These are phyloP conservation scores for Sinotaia quadrata DNA, from an alignment of 2,888 invertebrate genomes.

Conservation along the genomic window DNA sequence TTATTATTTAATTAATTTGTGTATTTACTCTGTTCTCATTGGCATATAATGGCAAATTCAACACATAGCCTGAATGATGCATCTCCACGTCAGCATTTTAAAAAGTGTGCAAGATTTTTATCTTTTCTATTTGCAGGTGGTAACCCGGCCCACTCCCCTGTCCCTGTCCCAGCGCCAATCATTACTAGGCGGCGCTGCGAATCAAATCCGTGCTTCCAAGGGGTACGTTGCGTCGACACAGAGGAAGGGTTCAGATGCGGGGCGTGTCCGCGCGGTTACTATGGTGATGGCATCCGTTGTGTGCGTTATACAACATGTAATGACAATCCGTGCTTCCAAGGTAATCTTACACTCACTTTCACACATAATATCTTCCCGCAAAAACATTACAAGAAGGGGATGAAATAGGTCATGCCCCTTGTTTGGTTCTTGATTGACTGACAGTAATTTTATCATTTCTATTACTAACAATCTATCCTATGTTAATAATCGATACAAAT, in stretches of 20 bases:
- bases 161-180: neutral
- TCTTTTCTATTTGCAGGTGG: neutral
- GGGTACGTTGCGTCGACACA: conserved; percentile 65
- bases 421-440: too few relatives aligned
- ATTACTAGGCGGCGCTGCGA: conserved; percentile 74
- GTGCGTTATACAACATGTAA: conserved; percentile 53
- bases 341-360: too few relatives aligned
- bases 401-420: too few relatives aligned
- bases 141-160: neutral
- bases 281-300: conserved; percentile 84
- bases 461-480: too few relatives aligned
- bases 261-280: conserved; percentile 82
- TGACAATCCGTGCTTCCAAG: conserved; percentile 65
- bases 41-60: neutral
- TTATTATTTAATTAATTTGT: too few relatives aligned
- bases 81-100: neutral
- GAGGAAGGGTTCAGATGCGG: conserved; percentile 73
- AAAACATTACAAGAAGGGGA: too few relatives aligned
- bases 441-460: too few relatives aligned
- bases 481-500: too few relatives aligned
- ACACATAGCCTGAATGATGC: too few relatives aligned
- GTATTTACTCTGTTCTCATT: conserved; percentile 3
- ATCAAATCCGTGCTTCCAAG: conserved; percentile 82
- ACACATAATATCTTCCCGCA: too few relatives aligned
- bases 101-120: neutral